Evolutionary conservation across 1,140 invertebrate genomes (phyloP).

Genomic region (Rhysida immarginata): DNA sequence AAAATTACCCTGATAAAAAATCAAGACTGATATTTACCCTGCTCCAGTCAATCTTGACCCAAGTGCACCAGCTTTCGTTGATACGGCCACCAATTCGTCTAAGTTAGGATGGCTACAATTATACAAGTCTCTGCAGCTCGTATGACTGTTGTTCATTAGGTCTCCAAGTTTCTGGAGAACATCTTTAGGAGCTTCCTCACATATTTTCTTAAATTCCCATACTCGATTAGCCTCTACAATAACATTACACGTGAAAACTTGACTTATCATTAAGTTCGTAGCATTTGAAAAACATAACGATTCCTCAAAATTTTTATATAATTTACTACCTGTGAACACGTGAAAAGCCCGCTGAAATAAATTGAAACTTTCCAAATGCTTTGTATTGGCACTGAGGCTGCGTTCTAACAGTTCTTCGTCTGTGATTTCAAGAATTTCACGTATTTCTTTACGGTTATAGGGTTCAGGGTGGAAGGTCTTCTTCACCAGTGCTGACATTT

Average conservation of each 20-base stretch:
- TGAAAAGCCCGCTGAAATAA: constrained; percentile 70
- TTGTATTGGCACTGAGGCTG: constrained; percentile 52
- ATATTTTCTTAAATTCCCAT: constrained; percentile 50
- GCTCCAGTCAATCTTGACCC: constrained; percentile 87
- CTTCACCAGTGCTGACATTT: constrained; percentile 50
- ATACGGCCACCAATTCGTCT: constrained; percentile 64
- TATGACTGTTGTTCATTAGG: constrained; percentile 80
- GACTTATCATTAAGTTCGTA: too few relatives aligned
- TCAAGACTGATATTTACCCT: constrained; percentile 38
- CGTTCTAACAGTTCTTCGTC: constrained; percentile 44
- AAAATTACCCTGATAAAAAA: constrained; percentile 2
- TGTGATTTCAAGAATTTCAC: constrained; percentile 43
- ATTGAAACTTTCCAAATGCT: constrained; percentile 53
- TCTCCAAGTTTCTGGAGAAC: constrained; percentile 48
- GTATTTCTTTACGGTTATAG: constrained; percentile 63
- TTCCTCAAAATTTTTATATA: too few relatives aligned
- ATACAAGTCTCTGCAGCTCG: constrained; percentile 67
- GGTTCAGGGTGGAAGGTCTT: constrained; percentile 46
- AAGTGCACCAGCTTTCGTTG: constrained; percentile 49
- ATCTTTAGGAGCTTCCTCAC: constrained; percentile 32
- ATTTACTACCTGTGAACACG: constrained; percentile 51
- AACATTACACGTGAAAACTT: too few relatives aligned
- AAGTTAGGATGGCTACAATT: constrained; percentile 86
- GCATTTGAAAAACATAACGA: too few relatives aligned
- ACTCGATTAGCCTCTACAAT: constrained; percentile 56